A percentile compares a stretch with the other conserved stretches of the same genome.
Evolutionary conservation across 2,888 invertebrate genomes (phyloP).

Genomic region (Eristalinus sepulchralis): DNA sequence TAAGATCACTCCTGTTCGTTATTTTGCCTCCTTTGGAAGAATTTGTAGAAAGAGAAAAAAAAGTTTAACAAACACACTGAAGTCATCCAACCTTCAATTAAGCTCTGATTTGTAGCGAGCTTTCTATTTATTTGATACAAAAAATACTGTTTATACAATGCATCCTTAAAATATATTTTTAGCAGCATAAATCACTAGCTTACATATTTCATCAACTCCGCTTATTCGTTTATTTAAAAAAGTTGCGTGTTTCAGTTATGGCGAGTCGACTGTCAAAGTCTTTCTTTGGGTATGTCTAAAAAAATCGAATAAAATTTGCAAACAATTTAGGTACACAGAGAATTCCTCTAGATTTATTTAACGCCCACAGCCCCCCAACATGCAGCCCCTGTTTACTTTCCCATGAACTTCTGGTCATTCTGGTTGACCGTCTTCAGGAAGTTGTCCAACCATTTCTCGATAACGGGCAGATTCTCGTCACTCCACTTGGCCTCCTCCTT

Average conservation of each 20-base stretch:
- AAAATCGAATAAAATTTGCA: conserved; percentile 13
- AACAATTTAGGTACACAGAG: conserved; percentile 53
- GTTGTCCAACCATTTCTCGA: conserved; percentile 87
- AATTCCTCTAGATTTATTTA: conserved; percentile 12
- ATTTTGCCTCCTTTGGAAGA: no score
- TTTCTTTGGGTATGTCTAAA: conserved; percentile 1
- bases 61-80: no score
- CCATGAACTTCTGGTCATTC: conserved; percentile 77
- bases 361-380: no score
- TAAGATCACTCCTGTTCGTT: no score
- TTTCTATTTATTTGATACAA: conserved; percentile 30
- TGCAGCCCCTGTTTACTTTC: conserved; percentile 35
- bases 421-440: conserved; percentile 80
- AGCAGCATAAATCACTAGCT: conserved; percentile 38
- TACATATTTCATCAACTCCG: background rate
- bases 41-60: no score
- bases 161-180: conserved; percentile 26
- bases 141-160: conserved; percentile 11
- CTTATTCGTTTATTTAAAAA: no score
- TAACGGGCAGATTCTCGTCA: conserved; percentile 87
- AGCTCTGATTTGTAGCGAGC: no score
- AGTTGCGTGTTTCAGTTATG: no score
- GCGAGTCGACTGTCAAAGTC: no score
- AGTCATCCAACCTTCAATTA: no score
- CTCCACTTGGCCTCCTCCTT: conserved; percentile 90